Evolutionary conservation across 2,113 vertebrate species (phyloP).

Genomic region (Entelurus aequoreus): DNA sequence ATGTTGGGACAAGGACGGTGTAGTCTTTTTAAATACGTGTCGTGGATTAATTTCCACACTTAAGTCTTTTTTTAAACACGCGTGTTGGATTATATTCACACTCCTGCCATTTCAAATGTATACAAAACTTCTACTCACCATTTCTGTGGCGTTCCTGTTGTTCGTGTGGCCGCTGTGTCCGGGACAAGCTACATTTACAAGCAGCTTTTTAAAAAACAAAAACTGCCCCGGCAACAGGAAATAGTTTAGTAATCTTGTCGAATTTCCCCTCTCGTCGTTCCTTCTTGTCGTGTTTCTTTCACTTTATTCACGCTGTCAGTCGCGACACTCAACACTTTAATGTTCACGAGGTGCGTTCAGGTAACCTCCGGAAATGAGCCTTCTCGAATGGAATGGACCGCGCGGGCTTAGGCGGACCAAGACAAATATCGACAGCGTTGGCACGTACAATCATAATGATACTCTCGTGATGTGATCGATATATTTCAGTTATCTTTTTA

Average conservation of each 20-base stretch:
- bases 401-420: too few relatives aligned
- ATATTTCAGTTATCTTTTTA: not conserved
- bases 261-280: not conserved
- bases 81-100: too few relatives aligned
- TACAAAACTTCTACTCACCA: constrained; percentile 47
- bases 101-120: too few relatives aligned
- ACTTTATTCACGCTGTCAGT: not conserved
- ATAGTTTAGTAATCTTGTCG: not conserved
- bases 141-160: constrained; percentile 30
- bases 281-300: not conserved
- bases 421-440: too few relatives aligned
- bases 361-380: not conserved
- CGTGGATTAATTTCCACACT: too few relatives aligned
- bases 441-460: not conserved
- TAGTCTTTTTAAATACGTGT: too few relatives aligned
- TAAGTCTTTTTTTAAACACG: too few relatives aligned
- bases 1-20: too few relatives aligned
- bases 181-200: constrained; percentile 31
- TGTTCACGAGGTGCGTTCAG: not conserved
- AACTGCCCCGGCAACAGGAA: constrained; percentile 23
- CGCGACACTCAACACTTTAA: not conserved
- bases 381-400: too few relatives aligned
- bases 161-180: constrained; percentile 33
- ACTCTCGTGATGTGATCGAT: not conserved
- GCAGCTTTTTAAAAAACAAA: not conserved